These are phyloP conservation scores for Dryobates pubescens DNA, from an alignment of 2,797 vertebrate genomes.

Conservation along the genomic window DNA sequence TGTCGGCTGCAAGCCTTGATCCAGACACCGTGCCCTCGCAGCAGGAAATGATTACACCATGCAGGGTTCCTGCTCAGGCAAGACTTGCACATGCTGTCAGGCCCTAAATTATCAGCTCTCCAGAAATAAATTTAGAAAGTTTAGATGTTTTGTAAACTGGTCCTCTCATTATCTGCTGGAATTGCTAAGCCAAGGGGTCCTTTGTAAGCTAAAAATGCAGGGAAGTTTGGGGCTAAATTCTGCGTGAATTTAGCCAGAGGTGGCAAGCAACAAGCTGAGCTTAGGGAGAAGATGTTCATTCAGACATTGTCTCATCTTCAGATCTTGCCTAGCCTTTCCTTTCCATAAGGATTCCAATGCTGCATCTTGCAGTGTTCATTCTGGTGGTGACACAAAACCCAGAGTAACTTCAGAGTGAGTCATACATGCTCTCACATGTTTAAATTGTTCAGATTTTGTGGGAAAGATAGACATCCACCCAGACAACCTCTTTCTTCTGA, in stretches of 20 bases:
- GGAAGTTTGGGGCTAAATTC: not conserved
- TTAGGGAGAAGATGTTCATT: not conserved
- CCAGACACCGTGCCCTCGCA: constrained; percentile 5
- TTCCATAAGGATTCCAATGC: not conserved
- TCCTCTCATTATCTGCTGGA: not conserved
- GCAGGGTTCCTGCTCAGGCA: constrained; percentile 41
- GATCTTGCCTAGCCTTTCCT: not conserved
- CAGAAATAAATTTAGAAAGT: constrained; percentile 6
- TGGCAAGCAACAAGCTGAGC: not conserved
- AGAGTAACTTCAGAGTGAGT: not conserved
- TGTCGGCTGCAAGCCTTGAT: not conserved
- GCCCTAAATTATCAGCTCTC: constrained; percentile 18
- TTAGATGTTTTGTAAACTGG: not conserved
- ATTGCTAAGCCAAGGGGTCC: not conserved
- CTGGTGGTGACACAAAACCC: not conserved
- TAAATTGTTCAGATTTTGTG: not conserved
- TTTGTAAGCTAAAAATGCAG: not conserved
- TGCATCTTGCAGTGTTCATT: not conserved
- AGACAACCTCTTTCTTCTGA: not conserved
- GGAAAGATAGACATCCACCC: not conserved
- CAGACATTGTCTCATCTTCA: not conserved
- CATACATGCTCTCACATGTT: not conserved
- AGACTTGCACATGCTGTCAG: not conserved
- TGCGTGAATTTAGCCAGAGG: not conserved
- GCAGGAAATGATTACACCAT: not conserved